Evolutionary conservation across 2,113 vertebrate species (phyloP).

Genomic region (Bufo bufo): DNA sequence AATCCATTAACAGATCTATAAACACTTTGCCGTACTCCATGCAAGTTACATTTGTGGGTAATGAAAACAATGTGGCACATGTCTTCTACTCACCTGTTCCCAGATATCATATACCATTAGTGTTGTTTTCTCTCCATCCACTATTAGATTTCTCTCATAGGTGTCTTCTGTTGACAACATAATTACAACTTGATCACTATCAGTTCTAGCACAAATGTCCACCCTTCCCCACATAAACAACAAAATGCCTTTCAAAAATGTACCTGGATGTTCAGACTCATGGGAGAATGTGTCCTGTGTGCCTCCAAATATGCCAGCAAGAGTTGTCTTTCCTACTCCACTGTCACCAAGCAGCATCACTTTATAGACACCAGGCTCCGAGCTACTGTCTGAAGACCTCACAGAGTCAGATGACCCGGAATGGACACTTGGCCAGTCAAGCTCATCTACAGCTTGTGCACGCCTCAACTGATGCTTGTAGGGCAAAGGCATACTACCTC

Average conservation of each 20-base stretch:
- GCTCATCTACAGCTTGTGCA: constrained; percentile 80
- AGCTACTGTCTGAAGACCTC: constrained; percentile 63
- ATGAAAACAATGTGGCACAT: not conserved
- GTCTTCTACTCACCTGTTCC: constrained; percentile 80
- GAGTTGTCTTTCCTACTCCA: constrained; percentile 86
- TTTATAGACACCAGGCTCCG: constrained; percentile 64
- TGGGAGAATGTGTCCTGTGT: constrained; percentile 64
- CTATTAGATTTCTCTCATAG: constrained; percentile 77
- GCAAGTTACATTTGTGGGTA: too few species aligned
- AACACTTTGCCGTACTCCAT: not conserved
- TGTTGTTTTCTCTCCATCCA: constrained; percentile 85
- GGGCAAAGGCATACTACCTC: constrained; percentile 87
- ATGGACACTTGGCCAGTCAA: constrained; percentile 76
- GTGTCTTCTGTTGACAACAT: constrained; percentile 77
- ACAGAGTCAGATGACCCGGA: constrained; percentile 74
- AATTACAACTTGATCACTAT: not conserved
- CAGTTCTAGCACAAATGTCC: not conserved
- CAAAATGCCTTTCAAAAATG: constrained; percentile 64
- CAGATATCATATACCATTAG: constrained; percentile 89
- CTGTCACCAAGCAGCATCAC: constrained; percentile 86
- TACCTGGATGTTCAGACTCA: constrained; percentile 69
- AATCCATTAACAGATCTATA: not conserved
- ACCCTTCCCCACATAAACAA: constrained; percentile 63
- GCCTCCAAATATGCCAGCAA: constrained; percentile 84
- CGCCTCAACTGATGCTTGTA: constrained; percentile 84